These are phyloP conservation scores for Galeopsomyia nigrocyanea DNA, from an alignment of 2,888 invertebrate genomes.

Conservation along the genomic window DNA sequence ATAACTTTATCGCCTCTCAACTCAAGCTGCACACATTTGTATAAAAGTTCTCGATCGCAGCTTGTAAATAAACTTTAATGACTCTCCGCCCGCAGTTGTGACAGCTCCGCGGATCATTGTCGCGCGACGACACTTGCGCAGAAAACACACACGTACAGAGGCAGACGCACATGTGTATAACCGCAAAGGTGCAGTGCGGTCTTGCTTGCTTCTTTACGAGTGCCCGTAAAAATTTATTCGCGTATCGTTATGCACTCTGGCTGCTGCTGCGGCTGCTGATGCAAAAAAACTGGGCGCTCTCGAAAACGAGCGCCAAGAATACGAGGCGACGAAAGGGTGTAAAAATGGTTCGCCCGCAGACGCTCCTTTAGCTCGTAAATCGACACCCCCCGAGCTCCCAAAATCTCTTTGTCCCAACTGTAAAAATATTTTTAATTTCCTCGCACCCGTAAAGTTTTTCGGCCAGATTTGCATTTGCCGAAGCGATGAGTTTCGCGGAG, in stretches of 20 bases:
- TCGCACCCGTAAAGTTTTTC: constrained; percentile 35
- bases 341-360: constrained; percentile 47
- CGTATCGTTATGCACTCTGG: constrained; percentile 28
- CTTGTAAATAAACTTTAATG: background rate
- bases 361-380: constrained; percentile 33
- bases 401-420: constrained; percentile 4
- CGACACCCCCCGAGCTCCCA: background rate
- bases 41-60: no score
- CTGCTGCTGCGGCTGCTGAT: background rate
- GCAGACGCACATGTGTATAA: constrained; percentile 11
- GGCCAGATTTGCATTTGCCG: constrained; percentile 38
- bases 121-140: constrained; percentile 14
- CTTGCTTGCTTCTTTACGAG: constrained; percentile 35
- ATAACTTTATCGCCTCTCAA: no score
- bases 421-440: constrained; percentile 44
- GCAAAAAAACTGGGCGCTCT: constrained; percentile 6
- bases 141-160: constrained; percentile 37
- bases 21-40: no score
- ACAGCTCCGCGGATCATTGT: constrained; percentile 14
- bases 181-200: constrained; percentile 6
- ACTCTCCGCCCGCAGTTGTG: background rate
- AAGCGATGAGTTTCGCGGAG: constrained; percentile 32
- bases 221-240: constrained; percentile 53
- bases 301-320: constrained; percentile 26
- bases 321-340: constrained; percentile 34